Base-by-base conservation (phyloP, 2,888 invertebrate genomes). In the Synanthedon vespiformis region DNA sequence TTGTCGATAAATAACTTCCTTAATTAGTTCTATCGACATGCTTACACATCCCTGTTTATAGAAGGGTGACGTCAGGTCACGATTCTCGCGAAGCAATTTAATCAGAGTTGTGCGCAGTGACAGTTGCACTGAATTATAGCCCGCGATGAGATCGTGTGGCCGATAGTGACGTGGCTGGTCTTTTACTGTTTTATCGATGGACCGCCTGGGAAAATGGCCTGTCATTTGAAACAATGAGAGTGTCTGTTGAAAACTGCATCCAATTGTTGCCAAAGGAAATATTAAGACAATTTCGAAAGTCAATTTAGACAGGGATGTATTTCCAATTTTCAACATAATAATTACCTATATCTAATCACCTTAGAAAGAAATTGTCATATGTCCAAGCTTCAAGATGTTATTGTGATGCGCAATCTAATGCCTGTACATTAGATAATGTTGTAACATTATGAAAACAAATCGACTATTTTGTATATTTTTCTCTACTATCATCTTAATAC, bases 21-120 rank as follows among this genome's bases (percentile, higher is more conserved):
- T 16, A 10, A 16, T 27, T 27, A 34, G 34, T 52, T 55, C 57
- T 60, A 62, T 59, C 61, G 59, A 62, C 53, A 53, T 34, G 34
- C 55, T 54, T 56, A 59, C 60, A 55, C 57, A 57, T 51, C 50
- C 57, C 57, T 63, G 63, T 56, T 58, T 58, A 57, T 18, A 47
- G 50, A 56, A 41, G 54, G 67, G 61, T 78, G 79, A 80, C 74
- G 74, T 78, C 76, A 77, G 61, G 70, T 74, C 80, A 81, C 80
- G 80, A 81, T 57, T 62, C 58, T 48, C 57, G 59, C 63, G 63
- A 64, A 71, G 69, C 68, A 73, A 72, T 77, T 70, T 76, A 74
- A 78, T 78, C 73, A 73, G 63, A 65, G 66, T 58, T 59, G 59
- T 56, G 61, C 60, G 58, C 67, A 73, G 72, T 75, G 77, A 77